Base-by-base conservation (phyloP, 2,113 vertebrate species). In the Callionymus lyra region DNA sequence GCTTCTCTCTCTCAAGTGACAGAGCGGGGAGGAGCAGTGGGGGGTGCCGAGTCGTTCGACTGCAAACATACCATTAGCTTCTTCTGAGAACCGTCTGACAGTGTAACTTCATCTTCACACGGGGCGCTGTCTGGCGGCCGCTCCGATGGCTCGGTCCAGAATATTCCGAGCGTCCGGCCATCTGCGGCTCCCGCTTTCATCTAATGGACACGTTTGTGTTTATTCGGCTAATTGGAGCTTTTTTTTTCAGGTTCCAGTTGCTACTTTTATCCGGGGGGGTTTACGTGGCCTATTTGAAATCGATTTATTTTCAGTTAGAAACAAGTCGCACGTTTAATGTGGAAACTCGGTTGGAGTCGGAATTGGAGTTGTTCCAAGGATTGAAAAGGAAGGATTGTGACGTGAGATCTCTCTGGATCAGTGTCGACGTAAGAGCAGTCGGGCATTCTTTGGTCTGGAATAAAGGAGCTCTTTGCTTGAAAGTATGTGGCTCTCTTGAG, bases 151-250 rank as follows among this genome's bases (percentile, higher is more conserved):
- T 64, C 60, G 41, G 67, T 70, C 68, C 78, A 73, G 63, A 60
- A 63, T 61, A n/a, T n/a, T n/a, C 56, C 31, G 48, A 55, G 59
- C 41, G 44, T 68, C 57, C 63, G 45, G 56, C 75, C 75, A 81
- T 76, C 68, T 74, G 70, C 56, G 66, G 68, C 56, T 49, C 53
- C n/a, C 38, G 31, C 66, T 74, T 68, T 69, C 62, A 65, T 68
- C 35, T 58, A 46, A 63, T 68, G 43, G 54, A 54, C 54, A 51
- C 46, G 66, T 72, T 74, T 70, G 53, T 62, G 49, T 66, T 64
- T 59, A 47, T 70, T 68, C 57, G 48, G 61, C 47, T 51, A 60
- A 64, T 71, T 70, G 56, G 48, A 51, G 47, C 41, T 44, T 44
- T 36, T 21, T 46, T 59, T 56, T 41, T 46, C 52, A 47, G 43